Conservation (phyloP, 2,888 invertebrate genomes). For the Lithosia quadra region DNA sequence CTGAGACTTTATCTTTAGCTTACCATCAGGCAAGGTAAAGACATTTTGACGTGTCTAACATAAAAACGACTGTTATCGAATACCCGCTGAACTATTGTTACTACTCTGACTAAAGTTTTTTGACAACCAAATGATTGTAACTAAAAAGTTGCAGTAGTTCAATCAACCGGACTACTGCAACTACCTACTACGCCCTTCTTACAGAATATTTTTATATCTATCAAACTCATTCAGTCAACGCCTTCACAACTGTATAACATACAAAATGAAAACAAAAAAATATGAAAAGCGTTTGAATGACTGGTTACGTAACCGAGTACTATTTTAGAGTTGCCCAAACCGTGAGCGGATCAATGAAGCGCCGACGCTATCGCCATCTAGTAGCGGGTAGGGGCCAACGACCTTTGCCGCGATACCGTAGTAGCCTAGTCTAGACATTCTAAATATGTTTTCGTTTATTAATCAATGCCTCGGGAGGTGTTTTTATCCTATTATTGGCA, state of each 20-base stretch:
- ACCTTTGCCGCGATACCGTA: constrained; percentile 44
- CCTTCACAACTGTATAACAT: constrained; percentile 21
- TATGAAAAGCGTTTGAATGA: constrained; percentile 43
- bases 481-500: constrained; percentile 37
- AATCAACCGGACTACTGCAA: too few species aligned
- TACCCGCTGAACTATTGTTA: too few species aligned
- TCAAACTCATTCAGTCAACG: constrained; percentile 33
- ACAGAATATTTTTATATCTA: neutral
- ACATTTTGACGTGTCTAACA: too few species aligned
- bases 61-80: too few species aligned
- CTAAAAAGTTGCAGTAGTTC: too few species aligned
- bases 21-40: too few species aligned
- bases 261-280: constrained; percentile 45
- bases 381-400: constrained; percentile 57
- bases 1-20: too few species aligned
- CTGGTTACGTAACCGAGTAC: constrained; percentile 50
- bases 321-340: constrained; percentile 69
- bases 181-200: neutral
- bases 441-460: constrained; percentile 44
- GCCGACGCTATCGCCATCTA: constrained; percentile 66
- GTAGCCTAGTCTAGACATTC: constrained; percentile 52
- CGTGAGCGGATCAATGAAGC: constrained; percentile 73
- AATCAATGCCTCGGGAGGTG: constrained; percentile 42
- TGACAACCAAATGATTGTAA: too few species aligned
- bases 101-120: too few species aligned